phyloP scores from a whole-genome alignment of 2,797 vertebrate species.

The Vespertilio murinus region DNA sequence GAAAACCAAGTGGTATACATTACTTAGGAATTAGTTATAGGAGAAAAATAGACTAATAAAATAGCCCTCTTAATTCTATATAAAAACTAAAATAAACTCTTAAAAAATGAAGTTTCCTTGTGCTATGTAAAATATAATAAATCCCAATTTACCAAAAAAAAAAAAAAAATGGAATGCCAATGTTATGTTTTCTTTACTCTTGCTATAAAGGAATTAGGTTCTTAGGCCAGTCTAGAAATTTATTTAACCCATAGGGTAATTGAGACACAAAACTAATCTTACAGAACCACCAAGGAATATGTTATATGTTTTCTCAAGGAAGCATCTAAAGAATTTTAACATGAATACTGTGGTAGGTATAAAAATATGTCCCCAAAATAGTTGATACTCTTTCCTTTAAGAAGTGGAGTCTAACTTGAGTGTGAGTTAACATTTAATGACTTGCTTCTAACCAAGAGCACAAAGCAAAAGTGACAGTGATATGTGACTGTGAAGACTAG shows the following conservation, averaged over 20 bases:
- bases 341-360: not conserved
- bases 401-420: not conserved
- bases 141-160: not conserved
- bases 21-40: constrained; percentile 6
- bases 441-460: not conserved
- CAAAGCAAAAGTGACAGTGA: constrained; percentile 4
- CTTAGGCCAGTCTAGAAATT: not conserved
- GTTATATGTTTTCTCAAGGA: not conserved
- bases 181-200: constrained; percentile 2
- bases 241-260: not conserved
- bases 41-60: not conserved
- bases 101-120: constrained; percentile 38
- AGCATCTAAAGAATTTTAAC: constrained; percentile 19
- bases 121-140: not conserved
- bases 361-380: constrained; percentile 26
- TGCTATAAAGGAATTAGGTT: not conserved
- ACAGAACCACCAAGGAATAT: not conserved
- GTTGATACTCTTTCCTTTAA: constrained; percentile 13
- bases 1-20: not conserved
- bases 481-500: constrained; percentile 5
- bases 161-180: constrained; percentile 22
- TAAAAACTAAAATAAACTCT: constrained; percentile 28
- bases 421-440: not conserved
- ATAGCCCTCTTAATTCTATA: not conserved
- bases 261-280: not conserved